Percentiles rank a stretch among this genome's conserved stretches.
Conservation (phyloP, 2,797 vertebrate genomes). For the Chloroceryle inda region DNA sequence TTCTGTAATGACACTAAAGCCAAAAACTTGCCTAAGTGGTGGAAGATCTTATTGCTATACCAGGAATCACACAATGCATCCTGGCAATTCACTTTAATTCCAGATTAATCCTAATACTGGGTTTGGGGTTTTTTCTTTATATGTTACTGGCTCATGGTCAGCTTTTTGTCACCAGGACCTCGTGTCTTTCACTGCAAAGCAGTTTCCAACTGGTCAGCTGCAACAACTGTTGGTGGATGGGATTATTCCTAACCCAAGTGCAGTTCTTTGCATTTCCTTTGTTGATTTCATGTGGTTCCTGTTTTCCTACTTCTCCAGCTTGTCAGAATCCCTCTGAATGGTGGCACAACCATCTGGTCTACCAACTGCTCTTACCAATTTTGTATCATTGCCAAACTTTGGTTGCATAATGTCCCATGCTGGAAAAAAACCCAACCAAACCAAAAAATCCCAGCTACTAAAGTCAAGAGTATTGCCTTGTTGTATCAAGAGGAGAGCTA, state of each 20-base stretch:
- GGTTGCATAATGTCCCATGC: background rate
- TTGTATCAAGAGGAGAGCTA: background rate
- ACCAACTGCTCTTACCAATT: background rate
- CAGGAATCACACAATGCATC: background rate
- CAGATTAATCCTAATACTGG: background rate
- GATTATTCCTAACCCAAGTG: background rate
- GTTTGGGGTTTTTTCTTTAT: background rate
- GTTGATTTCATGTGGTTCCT: background rate
- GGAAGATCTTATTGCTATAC: background rate
- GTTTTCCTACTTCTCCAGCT: background rate
- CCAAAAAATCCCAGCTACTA: background rate
- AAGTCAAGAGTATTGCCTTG: background rate
- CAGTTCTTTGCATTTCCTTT: background rate
- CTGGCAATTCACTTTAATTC: background rate
- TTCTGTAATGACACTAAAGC: background rate
- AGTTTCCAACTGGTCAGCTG: background rate
- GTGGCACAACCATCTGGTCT: background rate
- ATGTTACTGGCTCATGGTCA: background rate
- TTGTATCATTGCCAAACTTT: background rate
- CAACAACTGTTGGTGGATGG: background rate
- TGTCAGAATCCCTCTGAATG: background rate
- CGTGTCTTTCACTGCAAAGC: background rate
- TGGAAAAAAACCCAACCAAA: no score
- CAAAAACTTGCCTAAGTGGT: background rate
- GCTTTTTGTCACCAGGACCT: background rate